phyloP scores from a whole-genome alignment of 1,140 invertebrate species.

The Drosophila obscura region DNA sequence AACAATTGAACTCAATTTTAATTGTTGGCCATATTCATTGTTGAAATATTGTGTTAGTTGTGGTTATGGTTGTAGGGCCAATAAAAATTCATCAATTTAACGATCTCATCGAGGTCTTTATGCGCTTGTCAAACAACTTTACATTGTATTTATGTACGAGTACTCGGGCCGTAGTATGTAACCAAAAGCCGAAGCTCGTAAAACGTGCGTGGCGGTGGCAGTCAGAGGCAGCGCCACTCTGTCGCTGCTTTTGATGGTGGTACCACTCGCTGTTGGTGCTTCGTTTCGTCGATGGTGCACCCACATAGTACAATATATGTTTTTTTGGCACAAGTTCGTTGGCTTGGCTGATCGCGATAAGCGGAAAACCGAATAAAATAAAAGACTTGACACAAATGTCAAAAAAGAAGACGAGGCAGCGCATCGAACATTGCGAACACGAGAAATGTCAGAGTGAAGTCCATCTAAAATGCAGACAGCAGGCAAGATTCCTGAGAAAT shows the following conservation, averaged over 20 bases:
- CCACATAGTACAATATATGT: conserved; percentile 62
- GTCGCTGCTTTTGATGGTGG: conserved; percentile 14
- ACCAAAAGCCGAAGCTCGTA: conserved; percentile 47
- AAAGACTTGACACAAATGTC: conserved; percentile 39
- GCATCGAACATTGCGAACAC: conserved; percentile 35
- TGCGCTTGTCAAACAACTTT: conserved; percentile 57
- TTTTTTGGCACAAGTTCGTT: conserved; percentile 71
- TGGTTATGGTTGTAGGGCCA: conserved; percentile 5
- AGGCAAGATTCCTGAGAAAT: conserved; percentile 52
- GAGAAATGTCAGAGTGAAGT: conserved; percentile 51
- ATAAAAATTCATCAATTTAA: conserved; percentile 53
- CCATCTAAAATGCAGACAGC: conserved; percentile 48
- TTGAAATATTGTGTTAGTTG: conserved; percentile 1
- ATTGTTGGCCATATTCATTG: conserved; percentile 75
- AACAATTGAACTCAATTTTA: conserved; percentile 76
- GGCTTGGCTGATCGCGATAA: conserved; percentile 62
- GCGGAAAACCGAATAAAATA: conserved; percentile 47
- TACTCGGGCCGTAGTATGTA: conserved; percentile 27
- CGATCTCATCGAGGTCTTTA: conserved; percentile 65
- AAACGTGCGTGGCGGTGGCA: conserved; percentile 51
- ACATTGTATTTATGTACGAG: conserved; percentile 45
- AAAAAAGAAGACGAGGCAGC: conserved; percentile 23
- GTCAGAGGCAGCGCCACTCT: conserved; percentile 8
- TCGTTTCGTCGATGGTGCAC: conserved; percentile 49
- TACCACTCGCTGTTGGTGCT: conserved; percentile 11